Conservation (phyloP, 2,888 invertebrate genomes). For the Gastrophysa polygoni region DNA sequence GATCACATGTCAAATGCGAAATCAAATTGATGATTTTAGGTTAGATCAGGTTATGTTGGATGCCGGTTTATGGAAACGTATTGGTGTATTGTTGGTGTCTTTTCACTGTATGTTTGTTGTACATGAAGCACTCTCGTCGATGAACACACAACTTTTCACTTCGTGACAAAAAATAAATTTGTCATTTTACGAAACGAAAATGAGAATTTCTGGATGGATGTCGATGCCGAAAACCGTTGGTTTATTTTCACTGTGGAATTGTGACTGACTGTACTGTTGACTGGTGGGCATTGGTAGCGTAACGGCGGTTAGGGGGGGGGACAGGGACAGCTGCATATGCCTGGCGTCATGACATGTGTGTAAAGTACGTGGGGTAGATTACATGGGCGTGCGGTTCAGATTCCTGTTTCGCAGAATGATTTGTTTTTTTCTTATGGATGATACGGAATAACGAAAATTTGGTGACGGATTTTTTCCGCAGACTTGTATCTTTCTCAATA, state of each 20-base stretch:
- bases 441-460: too few species aligned
- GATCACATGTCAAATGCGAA: too few species aligned
- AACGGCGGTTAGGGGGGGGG: constrained; percentile 51
- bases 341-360: constrained; percentile 55
- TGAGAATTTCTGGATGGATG: constrained; percentile 6
- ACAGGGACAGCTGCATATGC: constrained; percentile 56
- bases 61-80: neutral
- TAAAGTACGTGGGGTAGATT: constrained; percentile 55
- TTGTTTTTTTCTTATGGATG: too few species aligned
- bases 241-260: constrained; percentile 26
- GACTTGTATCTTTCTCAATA: too few species aligned
- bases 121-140: too few species aligned
- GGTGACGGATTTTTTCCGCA: too few species aligned
- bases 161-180: too few species aligned
- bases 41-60: too few species aligned
- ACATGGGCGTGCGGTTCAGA: constrained; percentile 50
- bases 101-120: constrained; percentile 28
- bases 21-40: too few species aligned
- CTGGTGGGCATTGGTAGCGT: constrained; percentile 48
- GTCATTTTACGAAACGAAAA: too few species aligned
- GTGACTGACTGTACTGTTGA: constrained; percentile 45
- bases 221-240: constrained; percentile 19
- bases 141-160: too few species aligned
- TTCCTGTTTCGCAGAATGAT: too few species aligned
- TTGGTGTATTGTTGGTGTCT: constrained; percentile 20